Evolutionary conservation across 2,797 vertebrate species (phyloP), one percentile per base, ranked within the genome.

Genomic region (Poecilia gillii): DNA sequence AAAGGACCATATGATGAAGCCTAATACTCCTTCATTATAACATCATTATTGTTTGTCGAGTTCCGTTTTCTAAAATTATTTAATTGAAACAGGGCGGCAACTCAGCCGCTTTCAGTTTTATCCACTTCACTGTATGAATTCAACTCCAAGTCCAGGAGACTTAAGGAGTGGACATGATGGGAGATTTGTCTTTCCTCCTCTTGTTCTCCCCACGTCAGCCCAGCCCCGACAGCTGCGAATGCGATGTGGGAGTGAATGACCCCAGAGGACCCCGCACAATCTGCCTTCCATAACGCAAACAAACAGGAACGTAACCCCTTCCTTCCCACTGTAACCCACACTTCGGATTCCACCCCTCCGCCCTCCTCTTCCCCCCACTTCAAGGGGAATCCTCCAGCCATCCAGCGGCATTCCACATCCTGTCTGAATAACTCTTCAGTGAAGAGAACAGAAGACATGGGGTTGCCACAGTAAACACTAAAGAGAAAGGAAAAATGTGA

Each of bases 221-320:
- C 74, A 3, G n/a, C 88, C 87, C 82, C 80, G 23, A 88, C 93
- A 93, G 92, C 93, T 94, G 94, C 71, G 85, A 91, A 92, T 91
- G 91, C 81, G 82, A 88, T 90, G 91, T 88, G 82, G 90, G 78
- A 87, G 87, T 1, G 78, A 86, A 31, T 74, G 91, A 94, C 91
- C 93, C 91, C 91, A 80, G 77, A 87, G 90, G 84, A 92, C 86
- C 86, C 80, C 3, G 13, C 66, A 20, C 9, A 68, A 74, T 84
- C 74, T 90, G 85, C 89, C 86, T 87, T 49, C 75, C 85, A 85
- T 88, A 91, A 90, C 78, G 77, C 74, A 64, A 86, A 85, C 87
- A 89, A 91, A 91, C 86, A 92, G 86, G 86, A 93, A 91, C 86
- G 79, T 86, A 83, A 91, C 87, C 89, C 82, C 76, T 89, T 91